These are phyloP conservation scores for Emys orbicularis DNA, from an alignment of 2,797 vertebrate species.

Conservation along the genomic window DNA sequence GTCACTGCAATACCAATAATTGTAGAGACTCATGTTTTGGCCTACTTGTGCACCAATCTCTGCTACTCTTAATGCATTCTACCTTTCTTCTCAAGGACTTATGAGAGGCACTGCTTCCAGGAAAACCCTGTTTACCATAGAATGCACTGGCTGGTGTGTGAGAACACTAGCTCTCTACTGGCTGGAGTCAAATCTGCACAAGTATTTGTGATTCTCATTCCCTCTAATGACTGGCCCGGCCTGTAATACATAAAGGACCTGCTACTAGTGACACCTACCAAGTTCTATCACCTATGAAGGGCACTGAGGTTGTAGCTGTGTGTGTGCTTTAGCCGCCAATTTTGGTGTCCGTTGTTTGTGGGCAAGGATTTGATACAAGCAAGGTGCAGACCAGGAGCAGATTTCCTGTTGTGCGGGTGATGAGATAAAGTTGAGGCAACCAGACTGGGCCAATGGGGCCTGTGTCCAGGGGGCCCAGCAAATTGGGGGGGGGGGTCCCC, in stretches of 20 bases:
- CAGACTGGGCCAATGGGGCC: too few species aligned
- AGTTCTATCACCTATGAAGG: fast-evolving
- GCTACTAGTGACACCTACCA: not conserved
- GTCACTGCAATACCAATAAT: not conserved
- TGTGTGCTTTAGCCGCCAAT: not conserved
- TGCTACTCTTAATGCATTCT: not conserved
- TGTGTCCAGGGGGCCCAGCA: too few species aligned
- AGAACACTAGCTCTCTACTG: not conserved
- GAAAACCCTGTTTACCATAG: not conserved
- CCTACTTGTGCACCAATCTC: not conserved
- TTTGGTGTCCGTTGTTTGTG: fast-evolving
- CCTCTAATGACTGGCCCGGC: not conserved
- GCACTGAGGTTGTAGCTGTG: not conserved
- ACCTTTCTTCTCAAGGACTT: not conserved
- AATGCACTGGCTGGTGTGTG: not conserved
- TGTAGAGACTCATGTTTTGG: not conserved
- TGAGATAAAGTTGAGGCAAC: not conserved
- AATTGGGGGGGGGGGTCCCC: too few species aligned
- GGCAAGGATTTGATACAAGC: not conserved
- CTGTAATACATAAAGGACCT: not conserved
- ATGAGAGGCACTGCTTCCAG: not conserved
- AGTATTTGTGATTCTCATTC: not conserved
- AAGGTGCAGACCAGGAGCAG: not conserved
- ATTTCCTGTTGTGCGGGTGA: not conserved
- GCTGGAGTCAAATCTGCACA: not conserved